Conservation (phyloP, 2,888 invertebrate species). For the Ellobium chinense region DNA sequence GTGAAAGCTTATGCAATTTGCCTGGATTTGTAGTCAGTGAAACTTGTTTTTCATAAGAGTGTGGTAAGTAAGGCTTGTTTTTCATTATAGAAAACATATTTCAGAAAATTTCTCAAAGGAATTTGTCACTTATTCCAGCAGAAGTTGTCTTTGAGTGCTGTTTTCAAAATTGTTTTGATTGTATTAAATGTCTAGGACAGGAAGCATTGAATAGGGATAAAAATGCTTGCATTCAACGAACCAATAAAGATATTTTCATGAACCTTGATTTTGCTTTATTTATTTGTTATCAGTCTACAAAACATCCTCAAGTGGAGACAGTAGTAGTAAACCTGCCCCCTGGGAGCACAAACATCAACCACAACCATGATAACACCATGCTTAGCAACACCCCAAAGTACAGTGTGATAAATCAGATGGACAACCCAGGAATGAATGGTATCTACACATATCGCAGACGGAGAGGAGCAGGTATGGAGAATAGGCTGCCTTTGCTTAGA, state of each 20-base stretch:
- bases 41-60: too few relatives aligned
- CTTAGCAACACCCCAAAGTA: background rate
- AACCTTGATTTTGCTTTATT: background rate
- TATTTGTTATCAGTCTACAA: background rate
- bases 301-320: background rate
- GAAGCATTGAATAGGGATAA: too few relatives aligned
- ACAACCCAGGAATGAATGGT: background rate
- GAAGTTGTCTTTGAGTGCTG: too few relatives aligned
- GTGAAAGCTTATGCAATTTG: too few relatives aligned
- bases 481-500: background rate
- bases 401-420: constrained; percentile 10
- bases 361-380: background rate
- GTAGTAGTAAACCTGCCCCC: constrained; percentile 25
- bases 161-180: too few relatives aligned
- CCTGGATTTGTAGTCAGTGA: too few relatives aligned
- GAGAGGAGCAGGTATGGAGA: constrained; percentile 31
- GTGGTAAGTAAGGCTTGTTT: too few relatives aligned
- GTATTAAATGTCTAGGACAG: too few relatives aligned
- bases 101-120: too few relatives aligned
- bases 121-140: too few relatives aligned
- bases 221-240: too few relatives aligned
- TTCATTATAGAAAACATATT: too few relatives aligned
- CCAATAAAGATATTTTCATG: background rate
- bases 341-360: background rate
- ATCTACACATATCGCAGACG: background rate